Evolutionary conservation across 2,113 vertebrate genomes (phyloP), one percentile per base, ranked within the genome.

Genomic region (Leuciscus idus): DNA sequence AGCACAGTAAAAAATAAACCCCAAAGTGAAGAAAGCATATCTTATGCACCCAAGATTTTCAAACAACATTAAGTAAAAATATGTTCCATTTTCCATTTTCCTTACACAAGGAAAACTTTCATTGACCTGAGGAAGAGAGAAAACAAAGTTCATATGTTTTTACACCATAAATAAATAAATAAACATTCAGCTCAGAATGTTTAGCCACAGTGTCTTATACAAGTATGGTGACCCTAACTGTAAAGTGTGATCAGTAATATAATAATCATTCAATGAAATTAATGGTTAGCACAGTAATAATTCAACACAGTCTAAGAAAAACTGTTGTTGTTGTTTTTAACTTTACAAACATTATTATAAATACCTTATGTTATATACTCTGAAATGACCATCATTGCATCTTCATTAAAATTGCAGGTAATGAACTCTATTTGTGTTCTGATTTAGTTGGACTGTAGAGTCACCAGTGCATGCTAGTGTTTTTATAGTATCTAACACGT

Each of bases 141-240:
- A 72, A 9, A 33, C 15, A 77, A 11, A 85, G 12, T 75, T 28
- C 19, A 73, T 62, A 66, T 19, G 19, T 1, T 39, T 72, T 72
- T 3, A 33, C 2, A 66, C 13, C 26, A 66, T 13, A 50, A 15
- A 50, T 50, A 15, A 15, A 8, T 94, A 90, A 36, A 74, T 6
- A 9, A 13, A 73, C 39, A 46, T 23, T 23, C 3, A 43, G 7
- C 36, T 72, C 23, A 17, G 36, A 39, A 39, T 28, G 0, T 28
- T 64, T 39, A 70, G 33, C 88, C 36, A 72, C 36, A 72, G 61
- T 70, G 75, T 64, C 11, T 28, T 28, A 5, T n/a, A 12, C 64
- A 72, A 83, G 77, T 83, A 46, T 73, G 2, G 26, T 64, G 12
- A 15, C 2, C 2, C 0, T 59, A 59, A 64, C 15, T 64, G 12